Evolutionary conservation across 2,113 vertebrate genomes (phyloP).

Genomic region (Poecilia latipinna): DNA sequence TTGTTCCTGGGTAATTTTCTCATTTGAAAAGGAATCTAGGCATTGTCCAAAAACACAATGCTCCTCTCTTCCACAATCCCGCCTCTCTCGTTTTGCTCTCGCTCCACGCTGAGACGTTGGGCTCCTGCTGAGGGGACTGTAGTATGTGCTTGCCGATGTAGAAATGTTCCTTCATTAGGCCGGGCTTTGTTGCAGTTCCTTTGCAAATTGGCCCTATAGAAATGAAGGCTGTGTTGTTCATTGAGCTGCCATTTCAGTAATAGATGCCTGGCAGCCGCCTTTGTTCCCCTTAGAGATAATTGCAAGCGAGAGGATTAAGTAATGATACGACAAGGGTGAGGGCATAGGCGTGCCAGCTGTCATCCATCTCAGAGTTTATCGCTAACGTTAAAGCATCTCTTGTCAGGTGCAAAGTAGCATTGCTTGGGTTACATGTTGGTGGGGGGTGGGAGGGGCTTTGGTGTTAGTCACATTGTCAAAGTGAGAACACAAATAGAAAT

Average conservation of each 20-base stretch:
- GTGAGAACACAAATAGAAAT: slow-evolving; percentile 12
- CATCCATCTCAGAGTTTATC: slow-evolving; percentile 44
- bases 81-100: background rate
- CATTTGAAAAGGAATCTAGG: background rate
- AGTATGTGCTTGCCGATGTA: slow-evolving; percentile 28
- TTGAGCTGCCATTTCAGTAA: slow-evolving; percentile 60
- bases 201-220: slow-evolving; percentile 58
- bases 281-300: slow-evolving; percentile 61
- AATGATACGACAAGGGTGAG: slow-evolving; percentile 60
- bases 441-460: background rate
- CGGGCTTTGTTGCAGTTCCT: slow-evolving; percentile 32
- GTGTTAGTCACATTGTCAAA: slow-evolving; percentile 33
- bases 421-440: slow-evolving; percentile 5
- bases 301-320: slow-evolving; percentile 50
- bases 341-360: slow-evolving; percentile 37
- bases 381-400: slow-evolving; percentile 24
- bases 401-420: slow-evolving; percentile 15
- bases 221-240: slow-evolving; percentile 51
- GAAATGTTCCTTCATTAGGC: slow-evolving; percentile 66
- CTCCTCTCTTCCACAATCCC: background rate
- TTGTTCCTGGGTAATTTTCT: background rate
- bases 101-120: slow-evolving; percentile 24
- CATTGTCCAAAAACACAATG: background rate
- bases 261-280: slow-evolving; percentile 58
- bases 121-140: slow-evolving; percentile 24